These are phyloP conservation scores for Pollenia labialis DNA, from an alignment of 2,888 invertebrate species.

Conservation along the genomic window DNA sequence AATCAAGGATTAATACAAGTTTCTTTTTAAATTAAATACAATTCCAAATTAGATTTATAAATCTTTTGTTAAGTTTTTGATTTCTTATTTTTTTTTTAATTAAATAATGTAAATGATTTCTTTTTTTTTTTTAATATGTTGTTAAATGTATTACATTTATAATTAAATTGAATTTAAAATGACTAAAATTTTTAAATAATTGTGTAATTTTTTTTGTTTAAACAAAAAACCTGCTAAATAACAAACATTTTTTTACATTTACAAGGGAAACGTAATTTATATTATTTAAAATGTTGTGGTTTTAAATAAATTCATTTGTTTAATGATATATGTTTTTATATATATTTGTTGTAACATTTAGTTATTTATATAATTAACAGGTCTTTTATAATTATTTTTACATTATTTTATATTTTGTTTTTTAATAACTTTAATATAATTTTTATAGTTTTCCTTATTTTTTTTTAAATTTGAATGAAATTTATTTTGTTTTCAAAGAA, in stretches of 20 bases:
- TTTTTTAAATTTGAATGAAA: slow-evolving; percentile 20
- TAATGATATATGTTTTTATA: slow-evolving; percentile 58
- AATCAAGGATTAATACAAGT: slow-evolving; percentile 46
- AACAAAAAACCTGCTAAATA: slow-evolving; percentile 43
- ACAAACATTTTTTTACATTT: slow-evolving; percentile 49
- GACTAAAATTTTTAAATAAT: slow-evolving; percentile 41
- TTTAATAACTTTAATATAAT: slow-evolving; percentile 19
- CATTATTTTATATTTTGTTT: slow-evolving; percentile 3
- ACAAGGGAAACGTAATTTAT: slow-evolving; percentile 32
- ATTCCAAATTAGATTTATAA: slow-evolving; percentile 31
- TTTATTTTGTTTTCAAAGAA: not conserved
- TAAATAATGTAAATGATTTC: not conserved
- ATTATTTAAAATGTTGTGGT: slow-evolving; percentile 25
- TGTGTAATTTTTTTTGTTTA: slow-evolving; percentile 13
- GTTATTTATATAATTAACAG: slow-evolving; percentile 71
- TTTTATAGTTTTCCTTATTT: slow-evolving; percentile 43
- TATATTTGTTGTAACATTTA: slow-evolving; percentile 43
- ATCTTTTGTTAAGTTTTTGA: not conserved
- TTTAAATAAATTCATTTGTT: slow-evolving; percentile 19
- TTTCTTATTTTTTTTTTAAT: slow-evolving; percentile 5
- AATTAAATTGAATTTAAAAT: slow-evolving; percentile 46
- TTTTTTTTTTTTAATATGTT: slow-evolving; percentile 8
- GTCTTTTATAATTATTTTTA: slow-evolving; percentile 51
- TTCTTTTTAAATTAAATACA: slow-evolving; percentile 46
- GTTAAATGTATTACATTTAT: slow-evolving; percentile 28